Evolutionary conservation across 2,797 vertebrate species (phyloP), one percentile per base, ranked within the genome.

Genomic region (Onychomys arenicola): DNA sequence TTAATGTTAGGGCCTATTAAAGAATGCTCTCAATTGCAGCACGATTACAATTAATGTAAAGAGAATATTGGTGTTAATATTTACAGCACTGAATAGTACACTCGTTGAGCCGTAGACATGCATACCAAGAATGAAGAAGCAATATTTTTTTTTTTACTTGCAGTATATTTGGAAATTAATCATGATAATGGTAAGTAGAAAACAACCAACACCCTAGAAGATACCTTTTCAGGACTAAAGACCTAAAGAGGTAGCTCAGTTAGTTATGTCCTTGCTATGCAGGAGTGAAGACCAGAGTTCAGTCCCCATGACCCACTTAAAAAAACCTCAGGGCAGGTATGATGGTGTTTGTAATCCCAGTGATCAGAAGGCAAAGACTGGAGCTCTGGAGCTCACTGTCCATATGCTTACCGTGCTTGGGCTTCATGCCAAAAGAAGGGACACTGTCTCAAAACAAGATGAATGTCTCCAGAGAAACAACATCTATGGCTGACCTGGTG

Each of bases 21-120:
- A 91, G 95, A 93, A 92, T 98, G 96, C 95, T 97, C 76, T 92
- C 89, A 97, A 85, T 80, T 95, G 94, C 97, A 98, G 0, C 90
- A 96, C 98, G 95, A 75, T 75, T 96, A 43, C 93, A 85, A 92
- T 95, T 96, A 95, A 57, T 29, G 78, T 81, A 86, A 90, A 67
- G 43, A 67, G 2, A 81, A n/a, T 67, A 40, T 71, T 90, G 75
- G 89, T 87, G 23, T 27, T 87, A 67, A 37, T 32, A 65, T 55
- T 34, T 77, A 94, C 71, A 75, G 5, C 71, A 59, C 57, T 96
- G 43, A 34, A 69, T 81, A 76, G 25, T 63, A 32, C 81, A 29
- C 13, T 86, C 78, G 1, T 57, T 95, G n/a, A 92, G 91, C 77
- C 21, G 76, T 71, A 80, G 80, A 43, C 25, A 49, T 67, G 16